These are phyloP conservation scores for Oenanthe oenanthe DNA, from an alignment of 2,113 vertebrate genomes.

Conservation along the genomic window DNA sequence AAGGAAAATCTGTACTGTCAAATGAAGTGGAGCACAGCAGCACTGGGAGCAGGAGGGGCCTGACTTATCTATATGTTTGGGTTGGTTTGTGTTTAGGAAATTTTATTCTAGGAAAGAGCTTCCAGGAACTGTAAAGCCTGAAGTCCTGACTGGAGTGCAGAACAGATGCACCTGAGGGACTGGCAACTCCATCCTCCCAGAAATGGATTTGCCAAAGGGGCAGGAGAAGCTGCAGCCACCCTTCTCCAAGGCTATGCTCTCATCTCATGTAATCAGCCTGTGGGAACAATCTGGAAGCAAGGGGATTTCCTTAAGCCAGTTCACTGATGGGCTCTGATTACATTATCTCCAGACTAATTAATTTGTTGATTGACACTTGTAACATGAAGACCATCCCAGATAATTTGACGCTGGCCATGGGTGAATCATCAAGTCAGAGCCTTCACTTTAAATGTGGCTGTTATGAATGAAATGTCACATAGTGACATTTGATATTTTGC, in stretches of 20 bases:
- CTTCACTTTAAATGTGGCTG: constrained; percentile 1
- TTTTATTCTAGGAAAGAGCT: background rate
- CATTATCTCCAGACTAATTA: constrained; percentile 14
- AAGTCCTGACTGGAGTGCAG: background rate
- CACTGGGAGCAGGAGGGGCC: background rate
- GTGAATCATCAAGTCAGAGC: constrained; percentile 9
- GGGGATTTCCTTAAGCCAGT: background rate
- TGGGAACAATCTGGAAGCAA: background rate
- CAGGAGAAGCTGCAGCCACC: background rate
- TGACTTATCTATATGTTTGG: background rate
- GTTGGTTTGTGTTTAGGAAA: background rate
- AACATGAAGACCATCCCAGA: background rate
- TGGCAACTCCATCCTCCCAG: background rate
- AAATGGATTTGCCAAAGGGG: background rate
- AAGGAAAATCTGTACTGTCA: constrained; percentile 28
- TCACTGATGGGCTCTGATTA: background rate
- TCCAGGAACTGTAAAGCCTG: background rate
- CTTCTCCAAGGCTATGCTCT: background rate
- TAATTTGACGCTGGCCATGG: background rate
- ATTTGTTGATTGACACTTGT: constrained; percentile 19
- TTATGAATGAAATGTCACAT: constrained; percentile 44
- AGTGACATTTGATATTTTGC: constrained; percentile 45
- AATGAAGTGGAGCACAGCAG: constrained; percentile 44
- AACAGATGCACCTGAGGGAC: background rate
- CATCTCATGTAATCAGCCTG: background rate